phyloP scores from a whole-genome alignment of 2,113 vertebrate species.

The Bubo bubo region DNA sequence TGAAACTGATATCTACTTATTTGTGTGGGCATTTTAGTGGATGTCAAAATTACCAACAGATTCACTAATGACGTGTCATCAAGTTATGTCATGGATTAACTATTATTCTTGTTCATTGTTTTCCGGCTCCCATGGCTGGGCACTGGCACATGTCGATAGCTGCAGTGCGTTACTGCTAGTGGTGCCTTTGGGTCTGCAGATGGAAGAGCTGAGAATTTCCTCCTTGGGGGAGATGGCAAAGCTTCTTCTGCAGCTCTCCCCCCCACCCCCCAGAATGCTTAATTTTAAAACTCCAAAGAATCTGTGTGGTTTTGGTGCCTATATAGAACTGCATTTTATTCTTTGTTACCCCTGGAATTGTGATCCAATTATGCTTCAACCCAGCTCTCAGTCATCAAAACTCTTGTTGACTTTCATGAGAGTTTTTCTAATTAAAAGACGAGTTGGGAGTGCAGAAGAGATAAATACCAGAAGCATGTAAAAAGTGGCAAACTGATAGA shows the following conservation, averaged over 20 bases:
- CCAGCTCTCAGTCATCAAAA: constrained; percentile 41
- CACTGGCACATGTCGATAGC: neutral
- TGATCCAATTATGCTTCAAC: constrained; percentile 32
- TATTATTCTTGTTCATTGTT: neutral
- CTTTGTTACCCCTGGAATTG: constrained; percentile 28
- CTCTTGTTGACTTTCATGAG: constrained; percentile 64
- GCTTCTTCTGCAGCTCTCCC: neutral
- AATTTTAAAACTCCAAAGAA: neutral
- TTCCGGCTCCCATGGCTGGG: neutral
- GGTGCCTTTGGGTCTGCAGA: neutral
- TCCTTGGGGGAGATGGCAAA: neutral
- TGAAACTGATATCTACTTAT: neutral
- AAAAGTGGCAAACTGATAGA: constrained; percentile 53
- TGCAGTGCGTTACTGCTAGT: neutral
- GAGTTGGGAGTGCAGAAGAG: constrained; percentile 45
- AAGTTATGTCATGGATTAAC: neutral
- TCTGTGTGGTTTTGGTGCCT: neutral
- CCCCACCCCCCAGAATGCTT: fast-evolving
- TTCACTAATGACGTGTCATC: neutral
- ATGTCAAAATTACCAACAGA: neutral
- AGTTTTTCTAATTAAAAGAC: constrained; percentile 62
- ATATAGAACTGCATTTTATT: neutral
- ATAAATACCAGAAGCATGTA: constrained; percentile 57
- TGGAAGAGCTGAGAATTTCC: neutral
- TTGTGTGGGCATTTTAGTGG: neutral